Conservation (phyloP, 2,797 vertebrate species). For the Lophotriccus pileatus region DNA sequence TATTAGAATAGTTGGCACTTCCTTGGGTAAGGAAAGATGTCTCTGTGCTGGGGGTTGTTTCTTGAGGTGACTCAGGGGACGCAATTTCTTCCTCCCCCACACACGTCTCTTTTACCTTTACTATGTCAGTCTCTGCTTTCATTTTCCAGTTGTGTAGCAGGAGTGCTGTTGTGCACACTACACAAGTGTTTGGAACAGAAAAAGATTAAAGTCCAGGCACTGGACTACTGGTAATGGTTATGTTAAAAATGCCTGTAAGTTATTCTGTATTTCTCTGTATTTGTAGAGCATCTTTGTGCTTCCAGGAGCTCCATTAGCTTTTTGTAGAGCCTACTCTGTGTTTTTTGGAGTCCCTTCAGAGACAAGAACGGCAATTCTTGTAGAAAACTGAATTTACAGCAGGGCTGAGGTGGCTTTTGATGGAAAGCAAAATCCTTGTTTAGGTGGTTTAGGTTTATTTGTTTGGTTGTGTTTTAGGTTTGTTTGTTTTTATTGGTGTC, state of each 20-base stretch:
- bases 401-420: not conserved
- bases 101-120: not conserved
- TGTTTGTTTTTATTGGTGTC: not conserved
- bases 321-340: not conserved
- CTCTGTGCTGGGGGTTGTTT: not conserved
- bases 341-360: not conserved
- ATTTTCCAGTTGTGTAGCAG: not conserved
- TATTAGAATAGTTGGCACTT: not conserved
- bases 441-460: not conserved
- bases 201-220: not conserved
- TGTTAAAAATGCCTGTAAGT: not conserved
- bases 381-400: not conserved
- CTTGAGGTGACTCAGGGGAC: not conserved
- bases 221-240: not conserved
- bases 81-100: not conserved
- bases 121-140: not conserved
- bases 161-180: not conserved
- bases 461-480: not conserved
- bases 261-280: not conserved
- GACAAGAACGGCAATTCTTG: not conserved
- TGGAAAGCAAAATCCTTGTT: not conserved
- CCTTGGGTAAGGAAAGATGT: not conserved
- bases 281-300: not conserved
- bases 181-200: not conserved
- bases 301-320: not conserved